These are phyloP conservation scores for Drosophila paranaensis DNA, from an alignment of 2,888 invertebrate genomes.

Conservation along the genomic window DNA sequence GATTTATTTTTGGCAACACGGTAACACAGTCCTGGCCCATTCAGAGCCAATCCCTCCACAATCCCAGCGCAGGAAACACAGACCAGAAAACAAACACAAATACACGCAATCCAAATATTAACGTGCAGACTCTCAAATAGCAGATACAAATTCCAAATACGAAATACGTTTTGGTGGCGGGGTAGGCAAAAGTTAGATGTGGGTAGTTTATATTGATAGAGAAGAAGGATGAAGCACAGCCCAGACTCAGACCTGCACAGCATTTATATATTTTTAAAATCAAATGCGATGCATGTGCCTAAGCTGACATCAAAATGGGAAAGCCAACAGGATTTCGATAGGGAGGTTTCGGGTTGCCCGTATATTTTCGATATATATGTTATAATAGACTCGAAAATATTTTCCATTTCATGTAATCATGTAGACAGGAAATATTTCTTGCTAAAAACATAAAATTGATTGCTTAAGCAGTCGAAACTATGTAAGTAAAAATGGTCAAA, in stretches of 20 bases:
- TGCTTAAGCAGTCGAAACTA: background rate
- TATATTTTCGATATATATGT: background rate
- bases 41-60: slow-evolving; percentile 19
- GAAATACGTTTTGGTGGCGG: slow-evolving; percentile 8
- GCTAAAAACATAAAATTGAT: background rate
- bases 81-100: slow-evolving; percentile 72
- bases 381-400: background rate
- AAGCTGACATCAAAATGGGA: slow-evolving; percentile 48
- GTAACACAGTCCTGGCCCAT: slow-evolving; percentile 11
- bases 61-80: slow-evolving; percentile 44
- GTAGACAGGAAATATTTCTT: background rate
- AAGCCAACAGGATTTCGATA: slow-evolving; percentile 48
- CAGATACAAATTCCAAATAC: slow-evolving; percentile 61
- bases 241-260: slow-evolving; percentile 24
- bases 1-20: slow-evolving; percentile 68
- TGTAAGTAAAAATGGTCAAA: background rate
- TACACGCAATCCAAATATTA: slow-evolving; percentile 75
- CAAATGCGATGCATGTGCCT: slow-evolving; percentile 39
- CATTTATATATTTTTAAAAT: slow-evolving; percentile 28
- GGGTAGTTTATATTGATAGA: slow-evolving; percentile 24
- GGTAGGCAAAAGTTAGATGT: background rate
- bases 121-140: slow-evolving; percentile 52
- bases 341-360: background rate
- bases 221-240: slow-evolving; percentile 36
- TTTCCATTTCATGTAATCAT: background rate